These are phyloP conservation scores for Cyanoderma ruficeps DNA, from an alignment of 2,113 vertebrate genomes.

Conservation along the genomic window DNA sequence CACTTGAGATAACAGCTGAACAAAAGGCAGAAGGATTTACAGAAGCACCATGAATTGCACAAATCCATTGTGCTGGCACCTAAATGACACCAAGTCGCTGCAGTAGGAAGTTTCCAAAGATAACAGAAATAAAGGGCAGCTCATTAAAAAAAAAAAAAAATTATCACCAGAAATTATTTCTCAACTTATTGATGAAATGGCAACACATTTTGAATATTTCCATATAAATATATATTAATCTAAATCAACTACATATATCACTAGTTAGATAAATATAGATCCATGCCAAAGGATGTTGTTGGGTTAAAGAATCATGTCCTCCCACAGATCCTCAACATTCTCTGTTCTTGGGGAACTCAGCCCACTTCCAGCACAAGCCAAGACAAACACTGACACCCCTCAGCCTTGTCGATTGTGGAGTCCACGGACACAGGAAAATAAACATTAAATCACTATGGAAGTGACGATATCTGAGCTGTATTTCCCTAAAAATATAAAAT, in stretches of 20 bases:
- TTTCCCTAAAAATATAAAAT: not conserved
- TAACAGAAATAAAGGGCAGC: not conserved
- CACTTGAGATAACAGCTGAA: not conserved
- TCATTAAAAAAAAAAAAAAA: not conserved
- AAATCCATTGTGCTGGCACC: not conserved
- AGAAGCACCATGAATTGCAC: not conserved
- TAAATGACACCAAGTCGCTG: accelerated
- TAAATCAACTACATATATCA: not conserved
- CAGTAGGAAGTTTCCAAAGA: not conserved
- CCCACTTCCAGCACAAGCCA: not conserved
- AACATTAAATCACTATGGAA: not conserved
- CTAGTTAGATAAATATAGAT: not conserved
- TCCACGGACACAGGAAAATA: not conserved
- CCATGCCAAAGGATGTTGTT: not conserved
- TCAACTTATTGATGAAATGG: not conserved
- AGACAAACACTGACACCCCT: not conserved
- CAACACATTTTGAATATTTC: not conserved
- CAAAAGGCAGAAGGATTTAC: not conserved
- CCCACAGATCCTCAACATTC: not conserved
- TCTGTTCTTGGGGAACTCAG: not conserved
- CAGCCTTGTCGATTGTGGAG: not conserved
- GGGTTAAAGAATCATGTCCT: not conserved
- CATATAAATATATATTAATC: not conserved
- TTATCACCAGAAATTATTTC: not conserved
- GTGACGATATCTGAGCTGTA: accelerated